Conservation (phyloP, 35 echinoderm and acorn worm species). For the Heliocidaris tuberculata region DNA sequence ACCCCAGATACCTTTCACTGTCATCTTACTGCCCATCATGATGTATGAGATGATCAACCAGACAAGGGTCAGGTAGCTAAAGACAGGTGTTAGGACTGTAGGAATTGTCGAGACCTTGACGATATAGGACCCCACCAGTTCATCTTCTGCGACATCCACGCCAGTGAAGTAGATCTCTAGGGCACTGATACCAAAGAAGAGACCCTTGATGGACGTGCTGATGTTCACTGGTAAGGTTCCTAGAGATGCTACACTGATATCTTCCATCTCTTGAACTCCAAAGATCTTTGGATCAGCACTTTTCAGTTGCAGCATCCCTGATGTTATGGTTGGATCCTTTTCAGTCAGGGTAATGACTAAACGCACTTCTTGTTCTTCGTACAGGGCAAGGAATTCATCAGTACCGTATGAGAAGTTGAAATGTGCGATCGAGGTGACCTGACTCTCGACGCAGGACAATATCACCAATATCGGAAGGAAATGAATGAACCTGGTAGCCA, state of each 20-base stretch:
- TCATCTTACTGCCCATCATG: conserved; percentile 86
- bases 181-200: conserved; percentile 65
- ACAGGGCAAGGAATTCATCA: background rate
- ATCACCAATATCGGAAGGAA: background rate
- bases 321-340: conserved; percentile 13
- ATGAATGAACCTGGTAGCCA: background rate
- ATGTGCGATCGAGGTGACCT: background rate
- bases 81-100: conserved; percentile 48
- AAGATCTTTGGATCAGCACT: conserved; percentile 22
- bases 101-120: conserved; percentile 62
- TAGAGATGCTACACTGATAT: background rate
- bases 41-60: conserved; percentile 83
- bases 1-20: conserved; percentile 53
- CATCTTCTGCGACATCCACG: background rate
- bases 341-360: background rate
- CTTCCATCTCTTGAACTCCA: background rate
- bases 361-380: background rate
- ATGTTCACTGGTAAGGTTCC: conserved; percentile 37
- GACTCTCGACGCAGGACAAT: background rate
- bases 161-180: conserved; percentile 49
- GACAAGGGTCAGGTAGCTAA: conserved; percentile 52
- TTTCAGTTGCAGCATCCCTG: background rate
- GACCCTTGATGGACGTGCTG: conserved; percentile 56
- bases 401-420: conserved; percentile 29
- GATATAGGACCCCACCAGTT: conserved; percentile 41